A percentile compares a stretch with the other conserved stretches of the same genome.
Evolutionary conservation across 2,113 vertebrate species (phyloP).

Genomic region (Chinchilla lanigera): DNA sequence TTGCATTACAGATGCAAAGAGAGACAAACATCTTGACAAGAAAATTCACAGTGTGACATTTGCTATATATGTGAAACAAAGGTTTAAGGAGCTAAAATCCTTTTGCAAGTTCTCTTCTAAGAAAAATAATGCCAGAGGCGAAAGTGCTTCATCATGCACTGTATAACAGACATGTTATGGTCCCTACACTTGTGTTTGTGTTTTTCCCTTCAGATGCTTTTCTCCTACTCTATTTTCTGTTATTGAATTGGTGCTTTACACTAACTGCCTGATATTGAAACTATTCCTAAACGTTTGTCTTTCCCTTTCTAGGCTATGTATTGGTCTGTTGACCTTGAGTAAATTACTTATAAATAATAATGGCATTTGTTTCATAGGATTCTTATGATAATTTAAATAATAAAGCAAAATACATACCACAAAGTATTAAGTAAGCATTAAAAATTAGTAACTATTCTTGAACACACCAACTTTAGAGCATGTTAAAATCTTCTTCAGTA

Average conservation of each 20-base stretch:
- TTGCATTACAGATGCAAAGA: background rate
- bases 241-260: background rate
- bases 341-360: conserved; percentile 27
- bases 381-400: background rate
- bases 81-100: background rate
- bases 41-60: background rate
- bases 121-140: background rate
- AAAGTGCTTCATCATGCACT: background rate
- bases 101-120: background rate
- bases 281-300: conserved; percentile 1
- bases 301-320: background rate
- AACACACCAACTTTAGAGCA: background rate
- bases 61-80: background rate
- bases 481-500: background rate
- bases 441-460: background rate
- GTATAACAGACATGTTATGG: background rate
- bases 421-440: background rate
- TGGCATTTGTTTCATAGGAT: background rate
- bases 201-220: background rate
- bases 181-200: background rate
- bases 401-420: background rate
- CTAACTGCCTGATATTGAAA: background rate
- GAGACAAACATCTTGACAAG: background rate
- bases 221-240: background rate
- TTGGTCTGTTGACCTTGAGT: background rate